Evolutionary conservation across 2,113 vertebrate genomes (phyloP).

Genomic region (Thomomys bottae): DNA sequence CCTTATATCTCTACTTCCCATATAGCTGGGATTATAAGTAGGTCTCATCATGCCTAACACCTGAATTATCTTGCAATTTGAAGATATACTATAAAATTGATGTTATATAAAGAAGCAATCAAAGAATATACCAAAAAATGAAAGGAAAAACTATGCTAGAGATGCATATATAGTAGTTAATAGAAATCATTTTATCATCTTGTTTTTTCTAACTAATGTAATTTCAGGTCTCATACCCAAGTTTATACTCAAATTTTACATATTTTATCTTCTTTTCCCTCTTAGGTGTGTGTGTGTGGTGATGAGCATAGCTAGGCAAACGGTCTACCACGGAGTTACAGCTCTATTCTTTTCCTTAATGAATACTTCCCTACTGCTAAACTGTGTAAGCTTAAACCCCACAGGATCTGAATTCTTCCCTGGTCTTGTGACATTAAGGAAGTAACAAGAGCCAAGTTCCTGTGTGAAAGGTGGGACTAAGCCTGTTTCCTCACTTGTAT

Average conservation of each 20-base stretch:
- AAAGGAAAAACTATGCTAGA: background rate
- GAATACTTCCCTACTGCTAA: background rate
- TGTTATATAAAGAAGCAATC: slow-evolving; percentile 24
- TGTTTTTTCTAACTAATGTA: background rate
- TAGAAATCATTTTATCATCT: slow-evolving; percentile 49
- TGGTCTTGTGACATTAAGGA: background rate
- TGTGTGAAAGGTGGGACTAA: background rate
- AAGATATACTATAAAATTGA: background rate
- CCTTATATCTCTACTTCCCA: no score
- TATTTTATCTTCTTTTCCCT: background rate
- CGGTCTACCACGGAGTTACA: background rate
- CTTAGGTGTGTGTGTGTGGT: background rate
- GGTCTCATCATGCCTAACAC: background rate
- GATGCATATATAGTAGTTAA: background rate
- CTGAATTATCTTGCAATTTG: background rate
- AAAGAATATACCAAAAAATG: background rate
- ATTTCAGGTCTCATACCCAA: slow-evolving; percentile 37
- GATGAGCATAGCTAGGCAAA: background rate
- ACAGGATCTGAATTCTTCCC: slow-evolving; percentile 16
- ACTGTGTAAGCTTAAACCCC: background rate
- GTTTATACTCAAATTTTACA: slow-evolving; percentile 32
- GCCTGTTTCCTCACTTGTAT: background rate
- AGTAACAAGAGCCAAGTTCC: slow-evolving; percentile 1
- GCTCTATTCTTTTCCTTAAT: background rate
- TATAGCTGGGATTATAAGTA: no score